Base-by-base conservation (phyloP, 92 coral and sea anemone species). In the Pocillopora grandis region DNA sequence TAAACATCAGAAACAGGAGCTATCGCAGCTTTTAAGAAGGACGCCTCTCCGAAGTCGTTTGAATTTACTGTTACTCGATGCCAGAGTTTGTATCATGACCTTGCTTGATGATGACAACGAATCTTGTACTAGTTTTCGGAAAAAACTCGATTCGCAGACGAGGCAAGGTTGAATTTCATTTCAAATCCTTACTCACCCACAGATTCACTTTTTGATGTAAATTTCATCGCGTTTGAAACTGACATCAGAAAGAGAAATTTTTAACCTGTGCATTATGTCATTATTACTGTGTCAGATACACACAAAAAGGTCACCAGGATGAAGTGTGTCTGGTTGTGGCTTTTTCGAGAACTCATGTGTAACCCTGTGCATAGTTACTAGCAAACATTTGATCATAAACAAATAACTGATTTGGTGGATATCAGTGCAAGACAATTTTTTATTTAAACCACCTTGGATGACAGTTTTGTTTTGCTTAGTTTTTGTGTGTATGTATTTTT, bases 181-280 rank as follows among this genome's bases (percentile, higher is more conserved):
- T 59, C 11, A 70, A 70, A 70, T 16, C 55, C 10, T 27, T 27
- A 16, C 10, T 23, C 12, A 57, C 64, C 33, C 15, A 70, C 10
- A 35, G 66, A 67, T 52, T 79, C 75, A 27, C 49, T 27, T 67
- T 27, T 16, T 49, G 83, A 70, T 70, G 81, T 58, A n/a, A 7
- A 58, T 58, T 19, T 71, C 66, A 70, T 17, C 62, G 20, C 14
- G 67, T 37, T 64, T 81, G 77, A 71, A 81, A 81, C 85, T 42
- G 76, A 81, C 85, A 71, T 61, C 60, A 71, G 85, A 81, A 81
- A 81, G 69, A 72, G 85, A 81, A 81, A 81, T 33, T 21, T 80
- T 17, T 69, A 71, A 52, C 66, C 60, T 8, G 13, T 80, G 66
- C 23, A 9, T 33, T 81, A 37, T 18, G 3, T 56, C n/a, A 49